phyloP scores from a whole-genome alignment of 1,140 invertebrate species.

The Formica selysi region DNA sequence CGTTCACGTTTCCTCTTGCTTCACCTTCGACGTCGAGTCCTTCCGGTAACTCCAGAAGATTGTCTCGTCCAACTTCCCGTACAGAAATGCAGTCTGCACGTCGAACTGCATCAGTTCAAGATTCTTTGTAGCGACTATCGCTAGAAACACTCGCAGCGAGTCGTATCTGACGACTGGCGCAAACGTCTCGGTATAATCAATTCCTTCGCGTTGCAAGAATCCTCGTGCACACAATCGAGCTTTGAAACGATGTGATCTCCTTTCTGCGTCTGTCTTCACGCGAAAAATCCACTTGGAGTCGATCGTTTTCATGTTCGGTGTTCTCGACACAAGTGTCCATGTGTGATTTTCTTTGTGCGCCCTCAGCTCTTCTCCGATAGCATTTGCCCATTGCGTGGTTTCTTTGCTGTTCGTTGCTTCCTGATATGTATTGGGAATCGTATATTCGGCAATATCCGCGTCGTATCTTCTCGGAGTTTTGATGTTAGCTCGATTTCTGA shows the following conservation, averaged over 20 bases:
- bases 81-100: slow-evolving; percentile 7
- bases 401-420: slow-evolving; percentile 28
- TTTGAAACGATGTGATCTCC: not conserved
- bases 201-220: not conserved
- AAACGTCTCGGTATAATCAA: not conserved
- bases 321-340: slow-evolving; percentile 20
- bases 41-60: slow-evolving; percentile 79
- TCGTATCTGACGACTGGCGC: slow-evolving; percentile 28
- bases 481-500: not conserved
- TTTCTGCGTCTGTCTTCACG: not conserved
- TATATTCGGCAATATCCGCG: slow-evolving; percentile 29
- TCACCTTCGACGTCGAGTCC: slow-evolving; percentile 48
- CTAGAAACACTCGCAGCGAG: not conserved
- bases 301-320: not conserved
- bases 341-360: slow-evolving; percentile 33
- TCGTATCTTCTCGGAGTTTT: not conserved
- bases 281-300: slow-evolving; percentile 12
- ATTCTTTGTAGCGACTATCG: not conserved
- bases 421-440: slow-evolving; percentile 22
- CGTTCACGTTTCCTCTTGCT: not conserved
- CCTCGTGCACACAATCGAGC: not conserved
- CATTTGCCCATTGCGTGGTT: slow-evolving; percentile 43
- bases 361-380: slow-evolving; percentile 31
- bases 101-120: slow-evolving; percentile 32
- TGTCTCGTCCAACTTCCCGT: slow-evolving; percentile 23